A percentile compares a stretch with the other conserved stretches of the same genome.
phyloP scores from a whole-genome alignment of 2,797 vertebrate species.

The Sebastes hubbsi region DNA sequence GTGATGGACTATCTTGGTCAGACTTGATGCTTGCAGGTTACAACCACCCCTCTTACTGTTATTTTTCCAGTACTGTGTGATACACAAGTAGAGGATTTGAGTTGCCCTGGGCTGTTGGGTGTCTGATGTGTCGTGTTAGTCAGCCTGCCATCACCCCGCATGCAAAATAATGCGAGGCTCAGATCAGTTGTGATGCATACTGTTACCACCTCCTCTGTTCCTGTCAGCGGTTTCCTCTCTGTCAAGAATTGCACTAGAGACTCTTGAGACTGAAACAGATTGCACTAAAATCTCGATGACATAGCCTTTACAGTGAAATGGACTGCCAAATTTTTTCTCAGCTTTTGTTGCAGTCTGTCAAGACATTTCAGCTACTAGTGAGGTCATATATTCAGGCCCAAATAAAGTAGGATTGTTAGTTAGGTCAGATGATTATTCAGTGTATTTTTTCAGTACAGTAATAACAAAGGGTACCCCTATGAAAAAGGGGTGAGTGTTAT shows the following conservation, averaged over 20 bases:
- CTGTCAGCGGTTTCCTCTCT: slow-evolving; percentile 45
- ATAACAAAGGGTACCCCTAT: not conserved
- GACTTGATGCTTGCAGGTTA: not conserved
- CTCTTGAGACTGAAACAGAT: slow-evolving; percentile 17
- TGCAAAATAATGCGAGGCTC: slow-evolving; percentile 15
- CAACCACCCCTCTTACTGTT: not conserved
- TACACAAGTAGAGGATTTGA: not conserved
- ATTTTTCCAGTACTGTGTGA: not conserved
- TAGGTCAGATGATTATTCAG: not conserved
- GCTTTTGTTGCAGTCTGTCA: not conserved
- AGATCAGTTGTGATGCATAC: slow-evolving; percentile 39
- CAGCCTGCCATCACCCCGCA: slow-evolving; percentile 30
- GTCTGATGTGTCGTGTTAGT: slow-evolving; percentile 12
- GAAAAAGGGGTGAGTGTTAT: not conserved
- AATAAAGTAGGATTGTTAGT: not conserved
- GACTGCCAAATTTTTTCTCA: not conserved
- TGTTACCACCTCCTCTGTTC: slow-evolving; percentile 52
- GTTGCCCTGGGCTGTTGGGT: not conserved
- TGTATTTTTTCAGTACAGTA: not conserved
- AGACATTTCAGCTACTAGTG: not conserved
- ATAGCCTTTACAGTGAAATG: not conserved
- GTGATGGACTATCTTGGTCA: not conserved
- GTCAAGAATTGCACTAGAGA: slow-evolving; percentile 19
- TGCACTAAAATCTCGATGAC: slow-evolving; percentile 13
- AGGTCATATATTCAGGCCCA: not conserved